Evolutionary conservation across 2,797 vertebrate genomes (phyloP), one percentile per base, ranked within the genome.

Genomic region (Helicolenus hilgendorfi): DNA sequence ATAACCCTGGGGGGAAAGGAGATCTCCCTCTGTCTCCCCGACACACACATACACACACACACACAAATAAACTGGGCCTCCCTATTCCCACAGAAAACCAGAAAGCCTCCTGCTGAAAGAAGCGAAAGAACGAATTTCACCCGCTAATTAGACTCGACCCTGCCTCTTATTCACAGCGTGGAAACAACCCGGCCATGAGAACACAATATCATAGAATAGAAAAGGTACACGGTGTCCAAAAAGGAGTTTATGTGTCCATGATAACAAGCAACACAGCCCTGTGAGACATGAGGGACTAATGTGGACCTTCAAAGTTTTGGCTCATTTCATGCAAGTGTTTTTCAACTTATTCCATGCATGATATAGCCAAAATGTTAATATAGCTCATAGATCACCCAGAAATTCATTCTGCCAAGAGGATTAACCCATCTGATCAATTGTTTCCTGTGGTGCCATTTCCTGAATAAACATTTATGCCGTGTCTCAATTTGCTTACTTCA

Each of bases 1-100:
- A 92, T 96, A 97, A 97, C 95, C 95, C 93, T 89, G 96, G 97
- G 97, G 97, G 94, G 92, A 97, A 97, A 97, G 76, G 72, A 84
- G 86, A 92, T 87, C 91, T 38, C 80, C 73, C 78, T 29, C 62
- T 4, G 7, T 29, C 62, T 29, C 72, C 0, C 62, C 45, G 53
- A 24, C 71, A 26, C 53, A 70, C 58, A 81, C 26, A 55, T 56
- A 78, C 49, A 72, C 56, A 81, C 24, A 55, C 63, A 76, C 67
- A 72, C 69, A 70, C 64, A 67, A 7, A 74, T 8, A 72, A 36
- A 36, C 72, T 0, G 31, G 20, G 56, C 72, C 72, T 86, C 80
- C 72, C 67, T 63, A 94, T 97, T 97, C 97, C 96, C 97, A 97
- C 92, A 97, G 89, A 95, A 90, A 92, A 84, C 60, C 75, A 56